Evolutionary conservation across 1,140 invertebrate genomes (phyloP).

Genomic region (Musca domestica): DNA sequence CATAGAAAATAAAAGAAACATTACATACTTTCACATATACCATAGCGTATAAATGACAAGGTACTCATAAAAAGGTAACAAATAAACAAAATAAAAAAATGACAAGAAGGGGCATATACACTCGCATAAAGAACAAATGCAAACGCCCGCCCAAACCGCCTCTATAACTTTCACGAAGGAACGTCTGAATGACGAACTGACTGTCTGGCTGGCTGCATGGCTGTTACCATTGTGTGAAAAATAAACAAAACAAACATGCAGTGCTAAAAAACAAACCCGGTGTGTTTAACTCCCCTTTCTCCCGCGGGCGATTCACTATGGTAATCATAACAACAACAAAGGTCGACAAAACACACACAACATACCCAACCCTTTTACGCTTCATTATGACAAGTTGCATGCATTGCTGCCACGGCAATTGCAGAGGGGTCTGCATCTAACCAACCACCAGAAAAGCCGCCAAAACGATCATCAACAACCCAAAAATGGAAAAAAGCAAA

Average conservation of each 20-base stretch:
- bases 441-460: background rate
- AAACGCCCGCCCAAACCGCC: background rate
- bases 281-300: background rate
- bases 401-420: too few species aligned
- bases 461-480: background rate
- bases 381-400: constrained; percentile 11
- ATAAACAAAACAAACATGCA: constrained; percentile 20
- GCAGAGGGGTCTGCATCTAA: background rate
- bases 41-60: constrained; percentile 13
- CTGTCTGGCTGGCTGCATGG: too few species aligned
- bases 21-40: background rate
- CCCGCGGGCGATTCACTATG: too few species aligned
- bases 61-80: constrained; percentile 20
- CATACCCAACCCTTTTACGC: background rate
- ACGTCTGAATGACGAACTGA: background rate
- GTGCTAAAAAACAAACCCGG: background rate
- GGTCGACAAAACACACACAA: background rate
- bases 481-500: background rate
- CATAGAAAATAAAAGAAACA: constrained; percentile 12
- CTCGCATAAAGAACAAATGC: too few species aligned
- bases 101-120: too few species aligned
- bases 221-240: constrained; percentile 17
- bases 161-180: too few species aligned
- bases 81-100: constrained; percentile 4
- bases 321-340: background rate